Evolutionary conservation across 2,888 invertebrate genomes (phyloP), one percentile per base, ranked within the genome.

Genomic region (Schizaphis graminum): DNA sequence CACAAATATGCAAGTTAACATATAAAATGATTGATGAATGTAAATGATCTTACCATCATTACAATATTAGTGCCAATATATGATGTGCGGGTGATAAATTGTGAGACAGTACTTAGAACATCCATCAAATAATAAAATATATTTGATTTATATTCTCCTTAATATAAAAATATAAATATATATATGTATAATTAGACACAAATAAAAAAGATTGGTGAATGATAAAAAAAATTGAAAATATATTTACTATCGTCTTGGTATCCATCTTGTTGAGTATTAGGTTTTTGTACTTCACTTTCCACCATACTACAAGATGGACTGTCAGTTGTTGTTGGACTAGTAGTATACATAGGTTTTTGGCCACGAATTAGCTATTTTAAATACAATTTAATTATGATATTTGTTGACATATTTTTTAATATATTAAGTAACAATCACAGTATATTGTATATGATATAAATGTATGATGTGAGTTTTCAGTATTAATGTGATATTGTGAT

Each of bases 1-100:
- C 28, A 53, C 24, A 53, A 53, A n/a, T 21, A 35, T 88, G 3
- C 3, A 87, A 88, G 35, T 53, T 35, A 35, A 88, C 24, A 88
- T 53, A 21, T 4, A 53, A 35, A 56, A 35, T 53, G 5, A 26
- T 88, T 35, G 10, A 86, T 47, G 28, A 13, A 47, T 86, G 16
- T 47, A 86, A 8, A 88, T 56, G n/a, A 26, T 95, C 96, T 96
- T 96, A 98, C 98, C 98, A 98, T 98, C 98, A 99, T 99, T 35
- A 98, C 97, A 95, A 98, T 98, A 95, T 98, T 97, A 26, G 98
- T 98, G 53, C 97, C 97, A 94, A 98, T 97, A 95, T 98, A 99
- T 92, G 98, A 98, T 94, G 98, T 98, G 95, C 97, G 97, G 95
- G 98, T 97, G 95, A 98, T 96, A 94, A 98, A 96, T 95, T 97